Base-by-base conservation (phyloP, 2,797 vertebrate species). In the Anolis apletophallus region DNA sequence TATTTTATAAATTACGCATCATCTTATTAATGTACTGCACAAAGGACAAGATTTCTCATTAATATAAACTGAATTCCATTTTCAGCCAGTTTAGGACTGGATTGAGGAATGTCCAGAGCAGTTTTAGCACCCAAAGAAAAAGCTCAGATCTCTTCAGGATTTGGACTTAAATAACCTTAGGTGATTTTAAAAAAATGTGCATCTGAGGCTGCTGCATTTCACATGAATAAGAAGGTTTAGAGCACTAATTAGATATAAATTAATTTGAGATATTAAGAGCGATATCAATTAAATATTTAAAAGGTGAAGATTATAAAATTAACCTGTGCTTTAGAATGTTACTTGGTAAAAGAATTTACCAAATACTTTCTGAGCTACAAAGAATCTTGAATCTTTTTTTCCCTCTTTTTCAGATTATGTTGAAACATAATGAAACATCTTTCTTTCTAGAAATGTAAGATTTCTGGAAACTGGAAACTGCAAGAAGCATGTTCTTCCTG, bases 11-110 rank as follows among this genome's bases (percentile, higher is more conserved):
- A 73, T 34, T 7, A 75, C 10, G 73, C 74, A 88, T 90, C 80
- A 81, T 68, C 85, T 86, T 75, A 77, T 78, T 86, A 87, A 36
- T 77, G 75, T 88, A 85, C 80, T n/a, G 76, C 55, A 87, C 50
- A 86, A 91, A 54, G 81, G 86, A 91, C 81, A 46, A 67, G 68
- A 78, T 83, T 61, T 59, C 81, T 92, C 85, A 89, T 93, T 90
- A 93, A 89, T 87, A 90, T 23, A 93, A 85, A 90, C 10, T 78
- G 75, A 76, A 91, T 84, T 91, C 29, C 74, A 71, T 55, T 84
- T 90, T 82, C 59, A 81, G 88, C 68, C 36, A 89, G 59, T 73
- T 87, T 84, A 59, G 83, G 69, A 84, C 82, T 83, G 74, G 80
- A 87, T 21, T 59, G 12, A 52, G 88, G 91, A 52, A 73, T 57